Evolutionary conservation across 1,140 invertebrate species (phyloP), one percentile per base, ranked within the genome.

Genomic region (Agrypnia vestita): DNA sequence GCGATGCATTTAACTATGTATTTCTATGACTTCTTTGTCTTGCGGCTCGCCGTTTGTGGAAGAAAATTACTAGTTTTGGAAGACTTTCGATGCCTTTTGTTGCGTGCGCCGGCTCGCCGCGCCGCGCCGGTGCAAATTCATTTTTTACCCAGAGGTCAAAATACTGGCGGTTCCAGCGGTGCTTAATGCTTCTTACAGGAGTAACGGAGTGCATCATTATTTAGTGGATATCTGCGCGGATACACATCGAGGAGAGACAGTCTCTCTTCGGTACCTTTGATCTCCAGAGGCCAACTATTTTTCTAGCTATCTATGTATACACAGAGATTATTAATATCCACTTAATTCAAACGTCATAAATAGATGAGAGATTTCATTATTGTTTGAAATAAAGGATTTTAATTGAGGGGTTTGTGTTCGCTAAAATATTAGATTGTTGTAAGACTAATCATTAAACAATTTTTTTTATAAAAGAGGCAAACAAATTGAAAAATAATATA

Each of bases 101-200:
- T 64, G 74, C 74, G 74, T 76, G 74, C 74, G 17, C 47, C 59
- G n/a, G 49, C 62, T 76, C 44, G 15, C 51, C 51, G 64, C 64
- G 44, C 46, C 15, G n/a, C 13, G 72, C 19, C 59, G 8, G 56
- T 76, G 74, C 74, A 76, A 76, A 76, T 62, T 76, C 47, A 49
- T 76, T 76, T 76, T 76, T 76, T 35, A 25, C 43, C 59, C 19
- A 12, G 74, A 76, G 74, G 74, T 76, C 74, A 76, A 62, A 64
- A 76, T 49, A 64, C 74, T 76, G 13, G 17, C 43, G n/a, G 8
- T 15, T 51, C 17, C 46, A 51, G 67, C 9, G 47, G 46, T 51
- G 67, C 67, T 51, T 71, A 71, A 71, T 71, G 67, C 67, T 46
- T 71, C 44, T 17, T 21, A 35, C 11, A 64, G 67, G 10, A 21